A percentile compares a stretch with the other conserved stretches of the same genome.
These are phyloP conservation scores for Leuciscus waleckii DNA, from an alignment of 2,797 vertebrate species.

Conservation along the genomic window DNA sequence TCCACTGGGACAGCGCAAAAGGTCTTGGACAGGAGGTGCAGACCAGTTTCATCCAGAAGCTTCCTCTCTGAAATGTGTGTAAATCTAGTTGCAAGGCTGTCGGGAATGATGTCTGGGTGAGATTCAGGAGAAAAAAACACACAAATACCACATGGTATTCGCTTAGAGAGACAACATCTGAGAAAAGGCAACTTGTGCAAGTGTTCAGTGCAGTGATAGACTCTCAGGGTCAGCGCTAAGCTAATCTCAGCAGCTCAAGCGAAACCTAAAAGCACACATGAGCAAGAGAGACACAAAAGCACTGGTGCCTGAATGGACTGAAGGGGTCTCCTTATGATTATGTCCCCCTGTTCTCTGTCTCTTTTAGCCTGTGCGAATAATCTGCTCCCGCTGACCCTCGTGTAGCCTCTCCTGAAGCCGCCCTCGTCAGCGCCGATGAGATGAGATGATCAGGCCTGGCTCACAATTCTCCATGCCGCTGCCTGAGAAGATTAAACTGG, in stretches of 20 bases:
- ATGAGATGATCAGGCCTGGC: conserved; percentile 80
- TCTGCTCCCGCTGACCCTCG: conserved; percentile 65
- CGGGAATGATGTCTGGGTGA: conserved; percentile 17
- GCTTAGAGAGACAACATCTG: conserved; percentile 19
- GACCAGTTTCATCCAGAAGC: conserved; percentile 48
- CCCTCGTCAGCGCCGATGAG: conserved; percentile 74
- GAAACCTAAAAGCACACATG: conserved; percentile 69
- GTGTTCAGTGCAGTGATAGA: conserved; percentile 61
- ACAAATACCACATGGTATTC: conserved; percentile 33
- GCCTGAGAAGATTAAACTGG: conserved; percentile 84
- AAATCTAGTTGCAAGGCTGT: conserved; percentile 48
- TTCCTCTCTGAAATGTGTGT: conserved; percentile 49
- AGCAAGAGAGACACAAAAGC: conserved; percentile 60
- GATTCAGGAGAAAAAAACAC: not conserved
- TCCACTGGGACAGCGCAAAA: conserved; percentile 79
- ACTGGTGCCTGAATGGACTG: conserved; percentile 55
- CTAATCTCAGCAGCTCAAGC: conserved; percentile 74
- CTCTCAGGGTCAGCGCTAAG: conserved; percentile 68
- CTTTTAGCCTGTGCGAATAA: conserved; percentile 67
- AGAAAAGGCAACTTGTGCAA: conserved; percentile 37
- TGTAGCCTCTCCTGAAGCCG: conserved; percentile 53
- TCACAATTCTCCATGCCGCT: conserved; percentile 25
- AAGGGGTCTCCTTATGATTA: conserved; percentile 72
- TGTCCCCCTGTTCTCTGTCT: conserved; percentile 62
- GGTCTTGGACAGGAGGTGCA: conserved; percentile 42